phyloP scores from a whole-genome alignment of 1,140 invertebrate genomes.

The Monomorium pharaonis region DNA sequence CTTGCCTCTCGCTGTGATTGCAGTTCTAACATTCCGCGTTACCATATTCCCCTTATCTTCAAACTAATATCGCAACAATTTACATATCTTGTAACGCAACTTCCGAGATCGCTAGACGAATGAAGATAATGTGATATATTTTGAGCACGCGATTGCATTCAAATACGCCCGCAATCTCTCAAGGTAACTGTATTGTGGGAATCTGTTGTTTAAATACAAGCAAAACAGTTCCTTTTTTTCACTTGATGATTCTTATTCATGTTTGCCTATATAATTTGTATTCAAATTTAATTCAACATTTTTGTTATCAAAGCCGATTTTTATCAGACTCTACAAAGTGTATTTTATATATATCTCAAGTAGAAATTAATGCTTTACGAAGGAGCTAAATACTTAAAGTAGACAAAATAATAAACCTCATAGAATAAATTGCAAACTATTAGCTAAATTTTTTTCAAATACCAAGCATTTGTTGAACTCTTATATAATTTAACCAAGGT shows the following conservation, averaged over 20 bases:
- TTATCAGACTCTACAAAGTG: not conserved
- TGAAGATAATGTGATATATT: constrained; percentile 12
- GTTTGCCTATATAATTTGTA: not conserved
- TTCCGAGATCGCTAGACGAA: not conserved
- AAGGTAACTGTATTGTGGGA: not conserved
- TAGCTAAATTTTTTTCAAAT: not conserved
- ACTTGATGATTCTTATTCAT: not conserved
- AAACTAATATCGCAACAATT: constrained; percentile 58
- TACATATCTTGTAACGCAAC: constrained; percentile 42
- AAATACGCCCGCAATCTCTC: constrained; percentile 13
- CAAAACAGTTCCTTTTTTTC: not conserved
- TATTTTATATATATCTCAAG: not conserved
- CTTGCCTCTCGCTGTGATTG: constrained; percentile 22
- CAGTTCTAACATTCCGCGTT: constrained; percentile 35
- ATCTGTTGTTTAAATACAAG: not conserved
- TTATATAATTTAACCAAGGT: not conserved
- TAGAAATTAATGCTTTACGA: not conserved
- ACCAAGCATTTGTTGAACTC: no score
- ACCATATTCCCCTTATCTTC: constrained; percentile 30
- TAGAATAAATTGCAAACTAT: not conserved
- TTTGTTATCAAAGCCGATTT: not conserved
- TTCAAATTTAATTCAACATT: not conserved
- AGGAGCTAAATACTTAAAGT: not conserved
- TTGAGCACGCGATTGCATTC: constrained; percentile 4
- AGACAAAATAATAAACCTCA: not conserved